Evolutionary conservation across 1,140 invertebrate genomes (phyloP).

Genomic region (Drosophila guanche): DNA sequence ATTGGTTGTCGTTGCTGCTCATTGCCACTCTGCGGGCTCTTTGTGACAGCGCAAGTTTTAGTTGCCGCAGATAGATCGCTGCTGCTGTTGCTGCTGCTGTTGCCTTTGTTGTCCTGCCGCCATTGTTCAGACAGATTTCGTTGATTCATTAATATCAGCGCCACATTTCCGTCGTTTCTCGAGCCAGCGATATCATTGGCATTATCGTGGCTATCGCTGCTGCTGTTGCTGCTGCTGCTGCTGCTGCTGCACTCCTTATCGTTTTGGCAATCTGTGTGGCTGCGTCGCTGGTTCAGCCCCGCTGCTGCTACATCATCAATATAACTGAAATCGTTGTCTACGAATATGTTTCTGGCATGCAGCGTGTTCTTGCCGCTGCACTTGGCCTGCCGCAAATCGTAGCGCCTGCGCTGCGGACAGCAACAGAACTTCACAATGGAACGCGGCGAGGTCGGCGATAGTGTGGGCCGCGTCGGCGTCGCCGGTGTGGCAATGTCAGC

Average conservation of each 20-base stretch:
- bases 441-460: conserved; percentile 78
- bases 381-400: conserved; percentile 74
- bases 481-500: conserved; percentile 79
- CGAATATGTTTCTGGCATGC: conserved; percentile 79
- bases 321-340: conserved; percentile 78
- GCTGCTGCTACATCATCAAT: conserved; percentile 82
- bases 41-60: conserved; percentile 78
- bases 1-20: conserved; percentile 74
- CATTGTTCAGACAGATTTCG: conserved; percentile 76
- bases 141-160: conserved; percentile 81
- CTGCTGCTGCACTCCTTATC: conserved; percentile 58
- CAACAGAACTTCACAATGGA: conserved; percentile 80
- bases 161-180: conserved; percentile 72
- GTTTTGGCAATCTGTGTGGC: conserved; percentile 61
- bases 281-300: conserved; percentile 27
- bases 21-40: conserved; percentile 74
- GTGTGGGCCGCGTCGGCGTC: conserved; percentile 66
- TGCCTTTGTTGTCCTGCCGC: conserved; percentile 81
- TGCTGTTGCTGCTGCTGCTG: neutral
- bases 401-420: conserved; percentile 77
- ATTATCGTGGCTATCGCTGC: conserved; percentile 37
- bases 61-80: conserved; percentile 54
- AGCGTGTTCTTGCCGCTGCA: conserved; percentile 48
- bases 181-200: conserved; percentile 59
- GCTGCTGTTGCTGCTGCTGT: conserved; percentile 46